A percentile compares a stretch with the other conserved stretches of the same genome.
Evolutionary conservation across 1,140 invertebrate species (phyloP).

Genomic region (Armadillidium nasatum): DNA sequence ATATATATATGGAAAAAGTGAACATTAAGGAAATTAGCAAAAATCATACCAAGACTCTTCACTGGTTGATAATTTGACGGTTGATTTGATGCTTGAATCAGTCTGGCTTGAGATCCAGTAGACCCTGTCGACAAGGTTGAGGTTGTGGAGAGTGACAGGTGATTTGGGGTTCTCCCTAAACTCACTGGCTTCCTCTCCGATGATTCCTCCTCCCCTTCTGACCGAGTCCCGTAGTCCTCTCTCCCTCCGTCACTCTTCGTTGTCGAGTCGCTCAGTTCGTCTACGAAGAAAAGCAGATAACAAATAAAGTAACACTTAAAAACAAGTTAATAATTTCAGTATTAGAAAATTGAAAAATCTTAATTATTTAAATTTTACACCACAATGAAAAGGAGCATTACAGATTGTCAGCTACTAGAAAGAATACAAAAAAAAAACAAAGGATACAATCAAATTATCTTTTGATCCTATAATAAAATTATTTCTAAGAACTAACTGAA

Average conservation of each 20-base stretch:
- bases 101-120: constrained; percentile 83
- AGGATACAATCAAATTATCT: too few species aligned
- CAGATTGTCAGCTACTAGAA: too few species aligned
- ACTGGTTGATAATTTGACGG: constrained; percentile 77
- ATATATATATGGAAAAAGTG: neutral
- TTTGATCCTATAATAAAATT: too few species aligned
- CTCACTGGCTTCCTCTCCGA: constrained; percentile 53
- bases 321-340: too few species aligned
- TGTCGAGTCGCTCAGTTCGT: constrained; percentile 46
- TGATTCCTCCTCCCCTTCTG: constrained; percentile 81
- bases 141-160: constrained; percentile 84
- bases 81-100: constrained; percentile 88
- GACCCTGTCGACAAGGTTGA: constrained; percentile 89
- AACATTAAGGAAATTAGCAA: neutral
- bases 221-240: constrained; percentile 62
- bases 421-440: too few species aligned
- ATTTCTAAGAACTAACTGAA: too few species aligned
- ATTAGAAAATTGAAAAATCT: too few species aligned
- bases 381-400: too few species aligned
- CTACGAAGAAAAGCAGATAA: constrained; percentile 36
- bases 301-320: too few species aligned
- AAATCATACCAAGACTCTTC: constrained; percentile 36
- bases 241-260: constrained; percentile 46
- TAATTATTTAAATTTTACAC: too few species aligned
- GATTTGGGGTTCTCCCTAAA: constrained; percentile 80